phyloP scores from a whole-genome alignment of 2,797 vertebrate genomes.

The Anguilla marmorata region DNA sequence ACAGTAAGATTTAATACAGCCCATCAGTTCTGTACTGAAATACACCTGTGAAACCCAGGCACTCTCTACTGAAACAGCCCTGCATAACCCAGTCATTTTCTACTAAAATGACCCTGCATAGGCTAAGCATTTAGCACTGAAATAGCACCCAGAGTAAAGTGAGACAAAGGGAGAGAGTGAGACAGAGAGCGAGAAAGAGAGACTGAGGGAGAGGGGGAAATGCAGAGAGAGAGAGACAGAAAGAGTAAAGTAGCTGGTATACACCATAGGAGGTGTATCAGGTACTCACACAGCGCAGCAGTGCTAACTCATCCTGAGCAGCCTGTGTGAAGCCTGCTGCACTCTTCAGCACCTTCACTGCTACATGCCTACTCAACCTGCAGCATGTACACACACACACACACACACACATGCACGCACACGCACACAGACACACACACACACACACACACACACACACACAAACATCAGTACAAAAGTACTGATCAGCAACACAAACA shows the following conservation, averaged over 20 bases:
- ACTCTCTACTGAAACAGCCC: not conserved
- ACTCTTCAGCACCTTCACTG: conserved; percentile 82
- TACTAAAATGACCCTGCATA: not conserved
- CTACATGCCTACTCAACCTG: conserved; percentile 65
- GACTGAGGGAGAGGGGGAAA: conserved; percentile 18
- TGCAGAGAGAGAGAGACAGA: not conserved
- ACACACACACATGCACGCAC: not conserved
- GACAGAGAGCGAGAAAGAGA: not conserved
- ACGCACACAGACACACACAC: not conserved
- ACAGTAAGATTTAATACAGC: not conserved
- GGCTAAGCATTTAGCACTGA: not conserved
- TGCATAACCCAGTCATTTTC: not conserved
- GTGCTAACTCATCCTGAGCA: conserved; percentile 76
- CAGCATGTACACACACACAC: conserved; percentile 53
- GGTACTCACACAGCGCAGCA: conserved; percentile 75
- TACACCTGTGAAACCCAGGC: not conserved
- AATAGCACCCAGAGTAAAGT: not conserved
- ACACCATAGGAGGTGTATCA: not conserved
- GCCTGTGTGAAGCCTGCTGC: conserved; percentile 73
- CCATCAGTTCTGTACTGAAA: not conserved
- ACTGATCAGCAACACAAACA: not conserved
- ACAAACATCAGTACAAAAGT: not conserved
- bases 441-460: not conserved
- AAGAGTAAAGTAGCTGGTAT: not conserved
- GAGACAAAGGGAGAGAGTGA: not conserved